Evolutionary conservation across 2,888 invertebrate species (phyloP).

Genomic region (Biston stratarius): DNA sequence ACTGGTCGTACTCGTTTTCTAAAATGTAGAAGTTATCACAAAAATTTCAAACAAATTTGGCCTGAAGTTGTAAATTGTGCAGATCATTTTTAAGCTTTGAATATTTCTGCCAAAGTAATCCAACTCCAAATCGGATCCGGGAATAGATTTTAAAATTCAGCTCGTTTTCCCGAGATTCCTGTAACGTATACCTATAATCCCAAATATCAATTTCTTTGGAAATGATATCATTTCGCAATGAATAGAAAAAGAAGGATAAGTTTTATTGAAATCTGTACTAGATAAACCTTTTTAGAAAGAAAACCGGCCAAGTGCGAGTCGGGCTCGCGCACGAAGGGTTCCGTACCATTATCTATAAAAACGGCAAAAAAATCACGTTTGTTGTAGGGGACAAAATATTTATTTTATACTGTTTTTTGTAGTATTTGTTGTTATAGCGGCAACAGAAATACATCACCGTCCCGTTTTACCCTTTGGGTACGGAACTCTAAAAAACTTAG

Average conservation of each 20-base stretch:
- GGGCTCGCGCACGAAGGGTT: no score
- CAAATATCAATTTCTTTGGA: slow-evolving; percentile 30
- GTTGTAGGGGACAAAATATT: no score
- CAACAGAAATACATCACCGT: no score
- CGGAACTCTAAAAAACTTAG: no score
- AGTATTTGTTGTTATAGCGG: no score
- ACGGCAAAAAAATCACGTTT: no score
- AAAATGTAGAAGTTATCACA: no score
- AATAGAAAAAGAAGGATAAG: slow-evolving; percentile 11
- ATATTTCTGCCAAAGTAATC: slow-evolving; percentile 27
- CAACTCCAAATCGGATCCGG: slow-evolving; percentile 11
- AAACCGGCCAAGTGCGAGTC: no score
- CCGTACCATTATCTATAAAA: no score
- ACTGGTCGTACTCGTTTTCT: no score
- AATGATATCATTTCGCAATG: slow-evolving; percentile 16
- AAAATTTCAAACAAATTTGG: slow-evolving; percentile 23
- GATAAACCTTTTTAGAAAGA: background rate
- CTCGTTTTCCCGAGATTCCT: slow-evolving; percentile 20
- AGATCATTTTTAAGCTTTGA: slow-evolving; percentile 26
- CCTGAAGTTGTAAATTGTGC: slow-evolving; percentile 16
- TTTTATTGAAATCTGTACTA: slow-evolving; percentile 12
- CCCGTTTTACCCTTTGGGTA: no score
- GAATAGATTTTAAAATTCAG: slow-evolving; percentile 25
- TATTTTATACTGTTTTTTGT: no score
- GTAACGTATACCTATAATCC: slow-evolving; percentile 30